Percentiles rank a stretch among this genome's conserved stretches.
Conservation (phyloP, 2,113 vertebrate genomes). For the Poicephalus gulielmi region DNA sequence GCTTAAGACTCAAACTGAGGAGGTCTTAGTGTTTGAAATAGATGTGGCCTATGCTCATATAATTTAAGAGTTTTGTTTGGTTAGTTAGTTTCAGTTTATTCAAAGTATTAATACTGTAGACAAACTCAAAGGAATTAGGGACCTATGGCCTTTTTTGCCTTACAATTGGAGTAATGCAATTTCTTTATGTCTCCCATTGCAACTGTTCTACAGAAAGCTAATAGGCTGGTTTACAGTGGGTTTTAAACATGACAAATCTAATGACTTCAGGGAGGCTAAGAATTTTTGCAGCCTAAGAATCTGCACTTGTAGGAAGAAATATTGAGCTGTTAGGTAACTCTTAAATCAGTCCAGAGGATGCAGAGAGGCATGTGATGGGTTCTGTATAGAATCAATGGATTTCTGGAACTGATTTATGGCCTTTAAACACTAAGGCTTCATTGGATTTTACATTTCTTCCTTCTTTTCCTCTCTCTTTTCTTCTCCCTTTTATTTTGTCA, state of each 20-base stretch:
- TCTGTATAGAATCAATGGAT: neutral
- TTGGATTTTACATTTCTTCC: neutral
- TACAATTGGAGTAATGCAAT: rapidly evolving
- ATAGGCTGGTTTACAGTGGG: neutral
- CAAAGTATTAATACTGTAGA: neutral
- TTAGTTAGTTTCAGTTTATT: neutral
- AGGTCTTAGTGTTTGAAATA: rapidly evolving
- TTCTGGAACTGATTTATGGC: neutral
- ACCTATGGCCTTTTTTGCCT: neutral
- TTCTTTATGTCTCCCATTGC: neutral
- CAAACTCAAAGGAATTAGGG: neutral
- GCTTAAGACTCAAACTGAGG: neutral
- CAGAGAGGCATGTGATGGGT: neutral
- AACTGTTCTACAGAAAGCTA: neutral
- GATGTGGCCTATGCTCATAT: neutral
- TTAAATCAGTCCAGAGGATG: neutral
- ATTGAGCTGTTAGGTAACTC: neutral
- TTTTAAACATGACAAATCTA: neutral
- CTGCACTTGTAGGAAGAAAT: neutral
- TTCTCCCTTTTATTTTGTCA: neutral
- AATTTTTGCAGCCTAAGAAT: neutral
- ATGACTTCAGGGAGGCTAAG: neutral
- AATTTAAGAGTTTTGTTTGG: neutral
- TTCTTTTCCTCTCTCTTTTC: neutral
- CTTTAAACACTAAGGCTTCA: neutral